phyloP scores from a whole-genome alignment of 1,140 invertebrate genomes.

The Cotesia vestalis region DNA sequence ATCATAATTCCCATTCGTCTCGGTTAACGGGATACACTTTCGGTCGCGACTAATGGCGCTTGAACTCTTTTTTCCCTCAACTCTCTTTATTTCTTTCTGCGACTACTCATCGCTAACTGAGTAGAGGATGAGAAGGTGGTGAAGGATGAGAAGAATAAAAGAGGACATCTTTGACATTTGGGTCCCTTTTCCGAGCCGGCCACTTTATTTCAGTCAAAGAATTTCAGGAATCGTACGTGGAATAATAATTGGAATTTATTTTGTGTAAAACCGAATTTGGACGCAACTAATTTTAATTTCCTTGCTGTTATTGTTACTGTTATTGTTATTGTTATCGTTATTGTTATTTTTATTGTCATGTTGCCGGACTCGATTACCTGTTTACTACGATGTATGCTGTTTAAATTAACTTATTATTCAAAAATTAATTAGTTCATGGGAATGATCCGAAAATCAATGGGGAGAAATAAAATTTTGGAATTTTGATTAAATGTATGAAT shows the following conservation, averaged over 20 bases:
- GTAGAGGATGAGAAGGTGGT: too few relatives aligned
- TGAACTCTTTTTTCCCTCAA: neutral
- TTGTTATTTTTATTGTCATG: too few relatives aligned
- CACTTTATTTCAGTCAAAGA: neutral
- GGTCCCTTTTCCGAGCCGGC: neutral
- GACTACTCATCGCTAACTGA: neutral
- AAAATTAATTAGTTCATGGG: constrained; percentile 2
- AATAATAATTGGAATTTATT: constrained; percentile 12
- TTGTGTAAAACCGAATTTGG: neutral
- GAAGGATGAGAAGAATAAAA: neutral
- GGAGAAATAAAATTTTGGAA: constrained; percentile 10
- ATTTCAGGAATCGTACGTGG: constrained; percentile 26
- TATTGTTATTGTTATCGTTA: too few relatives aligned
- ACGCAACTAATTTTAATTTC: constrained; percentile 1
- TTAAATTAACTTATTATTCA: constrained; percentile 6
- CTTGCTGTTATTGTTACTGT: neutral
- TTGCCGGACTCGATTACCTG: neutral
- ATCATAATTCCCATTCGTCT: constrained; percentile 24
- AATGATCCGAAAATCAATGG: neutral
- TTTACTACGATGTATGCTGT: neutral
- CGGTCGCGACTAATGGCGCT: constrained; percentile 35
- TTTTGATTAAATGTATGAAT: constrained; percentile 14
- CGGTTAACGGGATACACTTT: constrained; percentile 29
- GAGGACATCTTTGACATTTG: neutral
- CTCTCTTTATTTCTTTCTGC: neutral